Base-by-base conservation (phyloP, 2,797 vertebrate species). In the Gambusia yucatana region DNA sequence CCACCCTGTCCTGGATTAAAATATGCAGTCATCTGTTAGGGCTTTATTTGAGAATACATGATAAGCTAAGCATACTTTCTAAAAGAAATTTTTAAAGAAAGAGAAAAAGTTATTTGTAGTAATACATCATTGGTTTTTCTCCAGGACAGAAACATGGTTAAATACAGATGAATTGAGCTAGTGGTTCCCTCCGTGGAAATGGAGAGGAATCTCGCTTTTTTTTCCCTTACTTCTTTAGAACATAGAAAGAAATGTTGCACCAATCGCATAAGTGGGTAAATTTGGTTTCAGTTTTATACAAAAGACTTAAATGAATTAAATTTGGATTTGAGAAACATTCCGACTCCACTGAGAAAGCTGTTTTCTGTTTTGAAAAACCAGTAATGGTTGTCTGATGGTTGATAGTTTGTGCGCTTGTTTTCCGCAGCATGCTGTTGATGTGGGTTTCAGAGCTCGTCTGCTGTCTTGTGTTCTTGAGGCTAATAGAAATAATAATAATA, bases 401-500 rank as follows among this genome's bases (percentile, higher is more conserved):
- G 39, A n/a, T 71, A 7, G 77, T 80, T 39, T 52, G 69, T 65
- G 17, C 20, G 17, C 77, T 79, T 80, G 70, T 78, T 46, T 46
- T 70, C 67, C 79, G 75, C 78, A 72, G 47, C n/a, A 25, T 71
- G 67, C 41, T 46, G 41, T 70, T 70, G 6, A 43, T 70, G 67
- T 16, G 3, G 67, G 43, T 44, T 69, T 70, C 70, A 73, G 81
- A 80, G 87, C 85, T 84, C 87, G 78, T 85, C 82, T 76, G 87
- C 86, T 88, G 91, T 41, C 22, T 44, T 28, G 41, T 70, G 67
- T 28, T 70, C 41, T 17, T 28, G 67, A 46, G 25, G 67, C 25
- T 70, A 46, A 70, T n/a, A 70, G 25, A 46, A 70, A 69, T 6
- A 13, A 25, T 50, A 50, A 7, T 48, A 50, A 22, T 22, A 50